These are phyloP conservation scores for Chelonoidis abingdonii DNA, from an alignment of 2,113 vertebrate species.

Conservation along the genomic window DNA sequence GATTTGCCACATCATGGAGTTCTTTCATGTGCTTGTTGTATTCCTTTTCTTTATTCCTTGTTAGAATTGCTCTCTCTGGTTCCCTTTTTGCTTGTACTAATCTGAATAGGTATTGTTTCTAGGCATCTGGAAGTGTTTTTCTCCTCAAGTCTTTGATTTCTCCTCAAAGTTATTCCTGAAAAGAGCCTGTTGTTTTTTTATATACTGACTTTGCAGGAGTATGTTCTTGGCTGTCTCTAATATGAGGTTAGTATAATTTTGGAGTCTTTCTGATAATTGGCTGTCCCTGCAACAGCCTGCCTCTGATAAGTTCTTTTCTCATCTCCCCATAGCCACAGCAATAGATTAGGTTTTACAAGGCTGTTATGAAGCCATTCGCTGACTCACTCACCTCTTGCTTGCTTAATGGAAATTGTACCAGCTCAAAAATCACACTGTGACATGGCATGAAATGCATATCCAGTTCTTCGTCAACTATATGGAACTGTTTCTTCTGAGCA, in stretches of 20 bases:
- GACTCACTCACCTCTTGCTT: neutral
- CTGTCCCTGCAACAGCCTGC: neutral
- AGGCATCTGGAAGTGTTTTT: neutral
- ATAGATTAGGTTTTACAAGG: neutral
- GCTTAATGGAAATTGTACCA: neutral
- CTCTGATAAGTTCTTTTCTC: neutral
- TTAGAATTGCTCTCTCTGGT: neutral
- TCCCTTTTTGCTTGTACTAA: neutral
- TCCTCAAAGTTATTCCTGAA: neutral
- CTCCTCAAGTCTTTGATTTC: neutral
- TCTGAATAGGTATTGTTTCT: neutral
- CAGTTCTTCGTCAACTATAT: neutral
- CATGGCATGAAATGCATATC: neutral
- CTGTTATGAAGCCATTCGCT: neutral
- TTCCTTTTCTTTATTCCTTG: neutral
- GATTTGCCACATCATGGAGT: neutral
- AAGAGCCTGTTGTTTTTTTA: neutral
- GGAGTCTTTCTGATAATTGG: neutral
- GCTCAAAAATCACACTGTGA: neutral
- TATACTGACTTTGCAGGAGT: neutral
- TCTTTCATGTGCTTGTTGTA: neutral
- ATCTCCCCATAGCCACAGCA: neutral
- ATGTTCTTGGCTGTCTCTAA: neutral
- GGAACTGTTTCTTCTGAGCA: neutral
- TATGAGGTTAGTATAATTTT: neutral